Evolutionary conservation across 1,140 invertebrate species (phyloP).

Genomic region (Aleiodes sp.): DNA sequence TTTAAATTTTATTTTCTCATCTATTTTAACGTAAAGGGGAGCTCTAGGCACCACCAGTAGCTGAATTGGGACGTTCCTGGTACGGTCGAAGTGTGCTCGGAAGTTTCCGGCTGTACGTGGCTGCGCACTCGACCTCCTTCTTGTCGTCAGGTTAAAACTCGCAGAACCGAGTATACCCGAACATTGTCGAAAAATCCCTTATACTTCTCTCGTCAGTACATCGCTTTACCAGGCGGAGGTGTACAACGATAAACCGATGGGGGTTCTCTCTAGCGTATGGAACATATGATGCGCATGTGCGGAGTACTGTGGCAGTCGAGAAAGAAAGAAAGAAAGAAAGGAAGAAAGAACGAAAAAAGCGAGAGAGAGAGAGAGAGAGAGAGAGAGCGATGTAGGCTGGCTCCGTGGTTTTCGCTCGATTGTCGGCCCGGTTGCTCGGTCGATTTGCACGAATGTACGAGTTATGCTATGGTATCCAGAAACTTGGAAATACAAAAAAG

Average conservation of each 20-base stretch:
- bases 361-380: not conserved
- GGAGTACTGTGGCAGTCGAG: not conserved
- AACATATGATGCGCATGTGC: slow-evolving; percentile 34
- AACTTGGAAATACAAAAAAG: slow-evolving; percentile 15
- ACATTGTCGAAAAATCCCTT: slow-evolving; percentile 19
- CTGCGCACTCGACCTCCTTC: slow-evolving; percentile 35
- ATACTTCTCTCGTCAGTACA: not conserved
- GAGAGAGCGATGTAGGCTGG: not conserved
- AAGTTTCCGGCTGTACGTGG: slow-evolving; percentile 38
- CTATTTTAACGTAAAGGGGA: not conserved
- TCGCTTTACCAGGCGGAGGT: not conserved
- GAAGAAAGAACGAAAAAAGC: not conserved
- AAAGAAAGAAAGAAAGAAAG: not conserved
- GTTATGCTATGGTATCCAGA: slow-evolving; percentile 8
- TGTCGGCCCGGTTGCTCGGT: slow-evolving; percentile 30
- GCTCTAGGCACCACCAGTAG: slow-evolving; percentile 11
- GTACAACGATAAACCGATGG: slow-evolving; percentile 7
- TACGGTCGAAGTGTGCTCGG: slow-evolving; percentile 36
- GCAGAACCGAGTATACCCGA: slow-evolving; percentile 12
- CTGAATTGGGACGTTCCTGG: slow-evolving; percentile 27
- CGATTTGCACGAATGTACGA: slow-evolving; percentile 30
- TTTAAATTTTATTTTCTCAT: too few relatives aligned
- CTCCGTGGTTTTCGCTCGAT: slow-evolving; percentile 36
- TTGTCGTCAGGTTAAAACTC: not conserved
- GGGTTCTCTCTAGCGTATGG: slow-evolving; percentile 16